Evolutionary conservation across 2,888 invertebrate genomes (phyloP).

Genomic region (Holacanthella duospinosa): DNA sequence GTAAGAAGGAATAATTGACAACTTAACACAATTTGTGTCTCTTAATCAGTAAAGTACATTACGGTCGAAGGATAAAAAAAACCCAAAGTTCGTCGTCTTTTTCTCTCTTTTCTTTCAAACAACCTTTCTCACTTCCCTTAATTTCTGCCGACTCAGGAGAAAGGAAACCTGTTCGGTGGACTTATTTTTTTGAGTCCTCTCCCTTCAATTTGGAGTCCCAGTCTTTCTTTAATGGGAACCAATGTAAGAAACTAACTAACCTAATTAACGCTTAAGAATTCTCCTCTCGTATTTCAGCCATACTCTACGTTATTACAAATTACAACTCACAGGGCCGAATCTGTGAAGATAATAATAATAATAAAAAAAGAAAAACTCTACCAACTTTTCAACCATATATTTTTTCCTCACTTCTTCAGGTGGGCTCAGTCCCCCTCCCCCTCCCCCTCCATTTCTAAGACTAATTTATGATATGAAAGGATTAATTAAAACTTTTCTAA

Average conservation of each 20-base stretch:
- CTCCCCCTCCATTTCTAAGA: background rate
- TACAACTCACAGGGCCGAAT: too few relatives aligned
- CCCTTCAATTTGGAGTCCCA: background rate
- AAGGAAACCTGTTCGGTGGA: background rate
- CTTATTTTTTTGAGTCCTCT: background rate
- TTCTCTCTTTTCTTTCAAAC: background rate
- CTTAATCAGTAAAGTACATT: background rate
- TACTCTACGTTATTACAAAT: background rate
- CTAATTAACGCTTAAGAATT: conserved; percentile 2
- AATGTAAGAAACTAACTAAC: conserved; percentile 2
- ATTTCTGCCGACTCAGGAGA: background rate
- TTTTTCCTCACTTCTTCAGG: background rate
- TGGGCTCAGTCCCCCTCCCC: background rate
- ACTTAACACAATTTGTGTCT: background rate
- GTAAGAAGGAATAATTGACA: background rate
- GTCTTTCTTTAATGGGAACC: background rate
- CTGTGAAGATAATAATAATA: too few relatives aligned
- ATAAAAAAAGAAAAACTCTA: background rate
- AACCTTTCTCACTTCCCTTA: background rate
- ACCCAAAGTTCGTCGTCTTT: background rate
- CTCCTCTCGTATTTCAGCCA: background rate
- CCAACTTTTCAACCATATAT: too few relatives aligned
- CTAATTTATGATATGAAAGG: background rate
- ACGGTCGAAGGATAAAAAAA: background rate
- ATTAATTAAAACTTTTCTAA: background rate